Evolutionary conservation across 2,888 invertebrate genomes (phyloP), one percentile per base, ranked within the genome.

Genomic region (Acanthosepion lycidas): DNA sequence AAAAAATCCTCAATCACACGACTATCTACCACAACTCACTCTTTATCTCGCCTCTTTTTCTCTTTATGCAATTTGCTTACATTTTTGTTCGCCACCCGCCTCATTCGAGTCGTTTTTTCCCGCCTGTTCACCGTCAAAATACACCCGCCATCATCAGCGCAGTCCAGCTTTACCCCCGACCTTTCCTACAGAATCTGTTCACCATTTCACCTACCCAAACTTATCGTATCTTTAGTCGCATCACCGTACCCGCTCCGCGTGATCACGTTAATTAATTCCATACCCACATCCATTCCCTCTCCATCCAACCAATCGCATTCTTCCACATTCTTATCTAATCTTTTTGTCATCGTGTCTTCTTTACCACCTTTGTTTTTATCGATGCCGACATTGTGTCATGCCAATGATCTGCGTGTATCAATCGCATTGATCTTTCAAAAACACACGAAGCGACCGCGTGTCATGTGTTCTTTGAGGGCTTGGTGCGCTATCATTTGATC

Each of bases 391-490:
- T 26, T 23, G 59, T 78, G 78, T 78, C 78, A 78, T 78, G 78
- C 28, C 78, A 78, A 78, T 78, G 78, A 78, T 28, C n/a, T 78
- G n/a, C 78, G 78, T 78, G n/a, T 78, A 78, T 78, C 78, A 78
- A 78, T n/a, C 28, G 28, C 78, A 78, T 78, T 78, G 28, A 78
- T 78, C 78, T 78, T 78, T 78, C 28, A n/a, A n/a, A 78, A 28
- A n/a, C n/a, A 78, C 78, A 64, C 64, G 28, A 64, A 28, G 64
- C 26, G 4, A 78, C 78, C 28, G 12, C 78, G 78, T 78, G 78
- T 15, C 78, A 78, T 12, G 28, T 15, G 15, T 78, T n/a, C 78
- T 78, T 78, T 78, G 78, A 78, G n/a, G n/a, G n/a, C n/a, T 78
- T n/a, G 28, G 28, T 78, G 78, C 78, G 78, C 78, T 78, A n/a